These are phyloP conservation scores for Phaetusa simplex DNA, from an alignment of 2,113 vertebrate species.

Conservation along the genomic window DNA sequence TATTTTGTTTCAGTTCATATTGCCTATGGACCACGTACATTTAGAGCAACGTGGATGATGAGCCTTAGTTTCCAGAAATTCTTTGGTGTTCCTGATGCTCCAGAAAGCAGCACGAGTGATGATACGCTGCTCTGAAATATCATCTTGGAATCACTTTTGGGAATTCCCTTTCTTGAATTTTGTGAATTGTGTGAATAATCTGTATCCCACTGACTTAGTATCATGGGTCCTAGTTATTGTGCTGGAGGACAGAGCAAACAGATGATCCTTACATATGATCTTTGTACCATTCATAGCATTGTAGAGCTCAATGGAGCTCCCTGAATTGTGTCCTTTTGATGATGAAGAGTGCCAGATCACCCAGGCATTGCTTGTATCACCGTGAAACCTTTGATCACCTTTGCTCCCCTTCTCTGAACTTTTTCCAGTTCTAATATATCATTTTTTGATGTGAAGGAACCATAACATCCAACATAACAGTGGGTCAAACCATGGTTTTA, in stretches of 20 bases:
- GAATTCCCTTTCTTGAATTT: neutral
- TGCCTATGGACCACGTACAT: neutral
- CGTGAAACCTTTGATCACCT: neutral
- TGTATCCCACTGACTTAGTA: neutral
- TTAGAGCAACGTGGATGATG: neutral
- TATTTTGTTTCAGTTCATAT: neutral
- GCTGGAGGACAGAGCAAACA: neutral
- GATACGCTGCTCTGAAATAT: neutral
- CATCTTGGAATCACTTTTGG: neutral
- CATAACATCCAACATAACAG: neutral
- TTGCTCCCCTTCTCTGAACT: neutral
- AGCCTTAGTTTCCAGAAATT: neutral
- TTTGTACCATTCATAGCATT: neutral
- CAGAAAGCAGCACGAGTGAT: neutral
- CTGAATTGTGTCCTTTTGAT: neutral
- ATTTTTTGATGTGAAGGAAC: neutral
- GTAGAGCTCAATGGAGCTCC: neutral
- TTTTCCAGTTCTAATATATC: neutral
- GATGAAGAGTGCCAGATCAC: neutral
- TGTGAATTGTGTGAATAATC: neutral
- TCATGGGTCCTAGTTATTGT: neutral
- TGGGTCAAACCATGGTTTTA: neutral
- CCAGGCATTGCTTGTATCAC: neutral
- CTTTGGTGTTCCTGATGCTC: neutral
- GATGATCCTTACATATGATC: neutral